Conservation (phyloP, 2,113 vertebrate genomes). For the Apteryx owenii region DNA sequence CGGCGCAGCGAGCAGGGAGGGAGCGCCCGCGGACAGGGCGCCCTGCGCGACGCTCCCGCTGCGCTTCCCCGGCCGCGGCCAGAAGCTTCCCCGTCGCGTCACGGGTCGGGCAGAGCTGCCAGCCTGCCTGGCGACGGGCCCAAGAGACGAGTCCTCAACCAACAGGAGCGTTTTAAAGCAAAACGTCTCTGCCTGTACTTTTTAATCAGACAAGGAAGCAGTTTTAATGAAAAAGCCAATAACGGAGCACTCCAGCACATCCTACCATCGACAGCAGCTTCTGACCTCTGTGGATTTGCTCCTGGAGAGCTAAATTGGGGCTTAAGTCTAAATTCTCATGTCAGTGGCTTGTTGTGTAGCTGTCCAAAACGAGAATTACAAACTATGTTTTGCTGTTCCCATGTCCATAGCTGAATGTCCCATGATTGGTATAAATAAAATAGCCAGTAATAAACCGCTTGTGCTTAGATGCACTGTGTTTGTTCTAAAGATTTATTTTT, state of each 20-base stretch:
- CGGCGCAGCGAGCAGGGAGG: too few relatives aligned
- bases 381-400: neutral
- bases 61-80: too few relatives aligned
- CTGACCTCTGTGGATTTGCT: neutral
- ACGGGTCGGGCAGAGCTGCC: too few relatives aligned
- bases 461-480: neutral
- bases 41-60: too few relatives aligned
- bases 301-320: neutral
- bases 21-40: too few relatives aligned
- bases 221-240: neutral
- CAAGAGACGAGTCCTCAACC: too few relatives aligned
- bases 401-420: neutral
- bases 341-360: neutral
- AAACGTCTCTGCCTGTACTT: accelerated
- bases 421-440: neutral
- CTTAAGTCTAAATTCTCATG: neutral
- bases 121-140: neutral
- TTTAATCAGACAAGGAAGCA: neutral
- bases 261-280: accelerated
- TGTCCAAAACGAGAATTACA: neutral
- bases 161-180: accelerated
- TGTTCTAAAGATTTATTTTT: neutral
- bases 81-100: too few relatives aligned
- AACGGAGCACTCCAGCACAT: neutral
- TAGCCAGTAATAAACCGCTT: neutral